These are phyloP conservation scores for Cyaniris semiargus DNA, from an alignment of 2,888 invertebrate genomes.

Conservation along the genomic window DNA sequence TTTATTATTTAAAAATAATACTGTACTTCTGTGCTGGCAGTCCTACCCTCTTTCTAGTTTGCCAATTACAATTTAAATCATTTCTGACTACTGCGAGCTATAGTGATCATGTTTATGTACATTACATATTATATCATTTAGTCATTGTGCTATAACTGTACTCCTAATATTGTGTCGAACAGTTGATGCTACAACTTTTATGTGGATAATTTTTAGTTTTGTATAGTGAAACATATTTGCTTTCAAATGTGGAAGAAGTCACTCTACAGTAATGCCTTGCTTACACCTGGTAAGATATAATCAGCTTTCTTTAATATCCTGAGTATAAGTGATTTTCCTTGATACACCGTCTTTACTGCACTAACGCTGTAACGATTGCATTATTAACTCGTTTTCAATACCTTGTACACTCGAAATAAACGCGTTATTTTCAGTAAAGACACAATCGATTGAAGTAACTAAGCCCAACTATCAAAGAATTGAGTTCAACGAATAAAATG, in stretches of 20 bases:
- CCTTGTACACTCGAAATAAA: constrained; percentile 27
- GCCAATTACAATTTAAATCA: neutral
- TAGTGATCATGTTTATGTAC: constrained; percentile 52
- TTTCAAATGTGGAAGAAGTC: constrained; percentile 80
- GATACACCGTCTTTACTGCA: constrained; percentile 64
- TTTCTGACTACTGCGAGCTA: constrained; percentile 3
- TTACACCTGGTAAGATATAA: constrained; percentile 80
- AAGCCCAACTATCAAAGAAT: constrained; percentile 69
- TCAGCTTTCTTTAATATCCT: constrained; percentile 79
- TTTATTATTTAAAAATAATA: neutral
- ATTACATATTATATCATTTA: constrained; percentile 56
- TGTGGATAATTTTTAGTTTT: constrained; percentile 77
- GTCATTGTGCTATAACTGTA: constrained; percentile 75
- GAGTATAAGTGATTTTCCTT: constrained; percentile 76
- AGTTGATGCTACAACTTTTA: constrained; percentile 75
- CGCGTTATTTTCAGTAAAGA: constrained; percentile 70
- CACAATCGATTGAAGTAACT: constrained; percentile 62
- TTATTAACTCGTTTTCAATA: constrained; percentile 35
- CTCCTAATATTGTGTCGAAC: constrained; percentile 58
- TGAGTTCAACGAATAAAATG: constrained; percentile 44
- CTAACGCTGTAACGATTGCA: constrained; percentile 53
- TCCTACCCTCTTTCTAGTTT: neutral
- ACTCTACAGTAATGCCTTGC: constrained; percentile 80
- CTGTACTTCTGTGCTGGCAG: constrained; percentile 13
- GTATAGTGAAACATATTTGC: constrained; percentile 80